These are phyloP conservation scores for Leucoraja ocellata DNA, from an alignment of 2,797 vertebrate species.

Conservation along the genomic window DNA sequence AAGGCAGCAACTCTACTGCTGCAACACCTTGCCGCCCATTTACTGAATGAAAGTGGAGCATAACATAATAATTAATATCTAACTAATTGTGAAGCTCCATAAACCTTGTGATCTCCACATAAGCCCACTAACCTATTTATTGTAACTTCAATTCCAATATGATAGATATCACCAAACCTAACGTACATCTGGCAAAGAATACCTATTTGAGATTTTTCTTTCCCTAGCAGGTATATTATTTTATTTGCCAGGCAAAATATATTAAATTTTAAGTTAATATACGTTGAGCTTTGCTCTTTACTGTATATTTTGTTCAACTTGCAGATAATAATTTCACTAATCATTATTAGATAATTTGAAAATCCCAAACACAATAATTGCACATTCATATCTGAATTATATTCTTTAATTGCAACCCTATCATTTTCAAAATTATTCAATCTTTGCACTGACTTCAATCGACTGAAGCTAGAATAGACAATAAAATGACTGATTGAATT, in stretches of 20 bases:
- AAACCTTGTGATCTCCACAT: neutral
- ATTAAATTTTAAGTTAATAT: constrained; percentile 8
- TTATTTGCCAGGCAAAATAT: neutral
- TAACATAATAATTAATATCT: neutral
- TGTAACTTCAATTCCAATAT: constrained; percentile 12
- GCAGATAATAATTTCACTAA: neutral
- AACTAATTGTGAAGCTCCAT: neutral
- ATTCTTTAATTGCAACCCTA: neutral
- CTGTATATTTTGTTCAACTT: neutral
- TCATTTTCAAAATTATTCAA: neutral
- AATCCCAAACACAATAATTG: neutral
- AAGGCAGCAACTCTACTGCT: too few species aligned
- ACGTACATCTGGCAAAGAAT: neutral
- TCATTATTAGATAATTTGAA: neutral
- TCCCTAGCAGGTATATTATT: neutral
- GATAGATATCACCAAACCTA: neutral
- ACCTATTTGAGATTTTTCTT: neutral
- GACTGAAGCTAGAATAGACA: neutral
- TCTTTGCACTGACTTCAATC: neutral
- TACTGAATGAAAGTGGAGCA: neutral
- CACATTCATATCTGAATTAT: neutral
- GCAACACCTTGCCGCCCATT: too few species aligned
- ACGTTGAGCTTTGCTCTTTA: neutral
- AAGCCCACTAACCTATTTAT: neutral
- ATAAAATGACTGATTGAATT: too few species aligned